A percentile compares a stretch with the other conserved stretches of the same genome.
phyloP scores from a whole-genome alignment of 2,797 vertebrate genomes.

The Eulemur coronatus region DNA sequence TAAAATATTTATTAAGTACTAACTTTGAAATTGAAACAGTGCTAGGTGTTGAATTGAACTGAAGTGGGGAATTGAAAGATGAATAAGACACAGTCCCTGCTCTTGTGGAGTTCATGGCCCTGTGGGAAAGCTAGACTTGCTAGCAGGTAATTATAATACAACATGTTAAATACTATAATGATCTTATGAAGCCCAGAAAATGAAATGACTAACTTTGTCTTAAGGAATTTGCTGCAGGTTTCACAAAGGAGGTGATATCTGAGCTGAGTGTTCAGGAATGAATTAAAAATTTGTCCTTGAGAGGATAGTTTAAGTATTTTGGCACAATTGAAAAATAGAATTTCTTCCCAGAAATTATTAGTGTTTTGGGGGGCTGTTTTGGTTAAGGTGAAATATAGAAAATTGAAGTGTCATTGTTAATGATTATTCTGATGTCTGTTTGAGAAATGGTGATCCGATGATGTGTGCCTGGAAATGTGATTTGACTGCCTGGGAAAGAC shows the following conservation, averaged over 20 bases:
- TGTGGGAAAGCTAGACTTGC: background rate
- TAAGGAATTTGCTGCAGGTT: background rate
- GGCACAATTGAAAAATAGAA: background rate
- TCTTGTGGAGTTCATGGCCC: conserved; percentile 34
- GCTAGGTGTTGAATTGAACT: conserved; percentile 42
- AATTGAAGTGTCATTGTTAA: background rate
- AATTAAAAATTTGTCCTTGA: conserved; percentile 2
- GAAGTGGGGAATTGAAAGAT: conserved; percentile 46
- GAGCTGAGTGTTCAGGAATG: background rate
- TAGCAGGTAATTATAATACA: conserved; percentile 33
- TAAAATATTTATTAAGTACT: conserved; percentile 68
- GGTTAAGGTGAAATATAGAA: background rate
- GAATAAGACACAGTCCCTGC: conserved; percentile 24
- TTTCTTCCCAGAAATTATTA: conserved; percentile 10
- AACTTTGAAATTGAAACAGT: conserved; percentile 64
- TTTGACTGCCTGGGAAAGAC: background rate
- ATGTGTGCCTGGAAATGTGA: background rate
- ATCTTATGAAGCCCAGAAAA: conserved; percentile 8
- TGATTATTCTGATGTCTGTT: background rate
- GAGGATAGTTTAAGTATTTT: background rate
- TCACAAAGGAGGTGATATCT: background rate
- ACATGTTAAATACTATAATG: background rate
- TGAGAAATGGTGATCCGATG: background rate
- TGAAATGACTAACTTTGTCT: conserved; percentile 39
- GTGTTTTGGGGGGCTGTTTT: background rate